A percentile compares a stretch with the other conserved stretches of the same genome.
Evolutionary conservation across 2,888 invertebrate species (phyloP).

Genomic region (Perdita meconis): DNA sequence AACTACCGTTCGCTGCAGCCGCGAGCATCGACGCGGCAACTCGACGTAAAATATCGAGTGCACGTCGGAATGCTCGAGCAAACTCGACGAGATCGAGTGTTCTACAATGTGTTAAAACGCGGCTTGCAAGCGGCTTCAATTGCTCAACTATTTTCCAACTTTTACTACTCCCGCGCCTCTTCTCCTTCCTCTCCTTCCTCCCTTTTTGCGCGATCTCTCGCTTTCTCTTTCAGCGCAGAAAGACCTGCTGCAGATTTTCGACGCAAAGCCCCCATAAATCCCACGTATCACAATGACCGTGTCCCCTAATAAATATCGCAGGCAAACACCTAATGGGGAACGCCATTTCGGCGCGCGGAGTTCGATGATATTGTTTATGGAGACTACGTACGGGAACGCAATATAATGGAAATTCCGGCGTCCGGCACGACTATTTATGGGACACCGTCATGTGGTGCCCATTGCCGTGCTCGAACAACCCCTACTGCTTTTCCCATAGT

Average conservation of each 20-base stretch:
- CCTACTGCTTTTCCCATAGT: conserved; percentile 51
- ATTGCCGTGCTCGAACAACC: conserved; percentile 43
- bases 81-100: conserved; percentile 10
- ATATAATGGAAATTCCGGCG: conserved; percentile 81
- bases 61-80: background rate
- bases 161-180: background rate
- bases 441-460: conserved; percentile 70
- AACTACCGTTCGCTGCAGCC: conserved; percentile 16
- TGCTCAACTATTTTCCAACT: conserved; percentile 43
- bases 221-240: background rate
- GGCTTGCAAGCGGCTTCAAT: background rate
- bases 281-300: conserved; percentile 68
- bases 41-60: conserved; percentile 33
- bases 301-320: conserved; percentile 75
- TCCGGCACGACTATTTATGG: conserved; percentile 77
- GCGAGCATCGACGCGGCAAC: conserved; percentile 10
- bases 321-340: conserved; percentile 75
- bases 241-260: conserved; percentile 52
- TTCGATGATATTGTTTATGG: conserved; percentile 82
- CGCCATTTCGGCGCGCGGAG: conserved; percentile 66
- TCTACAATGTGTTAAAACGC: background rate
- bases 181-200: background rate
- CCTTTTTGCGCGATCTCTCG: background rate
- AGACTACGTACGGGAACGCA: conserved; percentile 74
- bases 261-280: conserved; percentile 62